Conservation (phyloP, 2,888 invertebrate species). For the Scaptodrosophila latifasciaeformis region DNA sequence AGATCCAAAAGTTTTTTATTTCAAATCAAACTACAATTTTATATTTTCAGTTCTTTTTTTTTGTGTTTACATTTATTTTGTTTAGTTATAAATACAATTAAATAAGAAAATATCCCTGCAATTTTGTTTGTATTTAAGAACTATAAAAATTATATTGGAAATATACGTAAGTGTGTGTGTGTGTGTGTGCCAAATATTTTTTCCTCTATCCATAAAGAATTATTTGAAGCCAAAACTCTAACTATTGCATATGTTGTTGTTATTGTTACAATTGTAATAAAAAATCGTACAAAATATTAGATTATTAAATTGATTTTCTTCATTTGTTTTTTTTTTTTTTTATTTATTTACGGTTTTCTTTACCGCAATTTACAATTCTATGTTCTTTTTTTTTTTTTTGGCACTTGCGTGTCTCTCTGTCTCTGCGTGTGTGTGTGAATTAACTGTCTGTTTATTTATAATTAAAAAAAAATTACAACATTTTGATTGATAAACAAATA, state of each 20-base stretch:
- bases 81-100: slow-evolving; percentile 35
- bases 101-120: slow-evolving; percentile 71
- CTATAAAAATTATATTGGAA: slow-evolving; percentile 51
- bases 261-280: slow-evolving; percentile 25
- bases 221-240: slow-evolving; percentile 44
- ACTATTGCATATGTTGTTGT: slow-evolving; percentile 45
- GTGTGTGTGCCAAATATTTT: slow-evolving; percentile 55
- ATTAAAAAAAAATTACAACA: slow-evolving; percentile 38
- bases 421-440: no score
- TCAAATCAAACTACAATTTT: slow-evolving; percentile 1
- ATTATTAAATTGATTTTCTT: slow-evolving; percentile 23
- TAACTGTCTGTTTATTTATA: slow-evolving; percentile 45
- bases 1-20: no score
- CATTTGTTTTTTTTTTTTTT: slow-evolving; percentile 18
- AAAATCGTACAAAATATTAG: slow-evolving; percentile 54
- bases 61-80: slow-evolving; percentile 38
- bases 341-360: slow-evolving; percentile 43
- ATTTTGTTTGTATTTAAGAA: slow-evolving; percentile 63
- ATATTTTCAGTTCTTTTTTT: background rate
- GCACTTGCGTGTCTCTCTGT: slow-evolving; percentile 39
- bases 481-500: slow-evolving; percentile 54
- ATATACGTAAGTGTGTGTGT: slow-evolving; percentile 26
- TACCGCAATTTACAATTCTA: no score
- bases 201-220: slow-evolving; percentile 30
- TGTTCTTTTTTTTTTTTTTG: slow-evolving; percentile 31